Evolutionary conservation across 1,140 invertebrate genomes (phyloP).

Genomic region (Pachypeltis micranthus): DNA sequence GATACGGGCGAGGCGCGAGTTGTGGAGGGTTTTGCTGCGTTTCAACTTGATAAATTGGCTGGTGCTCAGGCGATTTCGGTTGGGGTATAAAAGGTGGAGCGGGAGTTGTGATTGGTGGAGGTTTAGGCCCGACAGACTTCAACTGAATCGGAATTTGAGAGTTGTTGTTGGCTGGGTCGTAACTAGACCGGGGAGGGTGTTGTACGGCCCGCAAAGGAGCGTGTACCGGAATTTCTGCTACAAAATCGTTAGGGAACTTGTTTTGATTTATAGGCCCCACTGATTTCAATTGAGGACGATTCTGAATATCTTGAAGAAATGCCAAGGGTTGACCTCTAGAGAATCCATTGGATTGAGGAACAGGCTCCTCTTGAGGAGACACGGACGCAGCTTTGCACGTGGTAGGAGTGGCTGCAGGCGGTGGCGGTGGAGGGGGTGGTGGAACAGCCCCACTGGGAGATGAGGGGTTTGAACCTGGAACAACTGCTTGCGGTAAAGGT

Average conservation of each 20-base stretch:
- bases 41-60: background rate
- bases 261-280: background rate
- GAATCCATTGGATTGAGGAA: background rate
- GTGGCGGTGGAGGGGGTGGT: conserved; percentile 18
- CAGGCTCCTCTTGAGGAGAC: background rate
- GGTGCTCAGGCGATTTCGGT: background rate
- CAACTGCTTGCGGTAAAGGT: conserved; percentile 7
- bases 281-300: background rate
- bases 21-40: background rate
- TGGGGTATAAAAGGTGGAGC: conserved; percentile 2
- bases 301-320: conserved; percentile 2
- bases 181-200: conserved; percentile 19
- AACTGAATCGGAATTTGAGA: background rate
- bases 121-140: background rate
- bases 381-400: background rate
- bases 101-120: background rate
- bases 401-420: conserved; percentile 7
- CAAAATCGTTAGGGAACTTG: background rate
- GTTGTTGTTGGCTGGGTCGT: background rate
- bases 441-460: conserved; percentile 2
- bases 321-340: background rate
- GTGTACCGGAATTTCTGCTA: conserved; percentile 11
- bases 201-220: conserved; percentile 7
- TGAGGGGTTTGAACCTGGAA: conserved; percentile 2
- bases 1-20: conserved; percentile 16